Evolutionary conservation across 2,888 invertebrate species (phyloP), one percentile per base, ranked within the genome.

Genomic region (Linyphia triangularis): DNA sequence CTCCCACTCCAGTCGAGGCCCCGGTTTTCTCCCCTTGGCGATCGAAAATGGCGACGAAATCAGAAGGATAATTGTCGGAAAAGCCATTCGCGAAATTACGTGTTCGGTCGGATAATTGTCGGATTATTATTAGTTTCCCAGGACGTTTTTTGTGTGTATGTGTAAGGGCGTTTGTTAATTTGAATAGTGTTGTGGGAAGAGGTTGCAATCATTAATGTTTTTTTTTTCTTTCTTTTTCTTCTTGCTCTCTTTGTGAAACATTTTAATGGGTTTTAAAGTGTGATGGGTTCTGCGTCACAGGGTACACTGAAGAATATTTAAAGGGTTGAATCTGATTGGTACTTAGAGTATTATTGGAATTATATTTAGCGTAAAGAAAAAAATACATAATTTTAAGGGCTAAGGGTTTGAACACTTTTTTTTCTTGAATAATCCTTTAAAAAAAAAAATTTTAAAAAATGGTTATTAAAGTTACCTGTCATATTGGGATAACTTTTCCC

Each of bases 61-160:
- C 63, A 59, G 40, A 65, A 51, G n/a, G 59, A 86, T 81, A 81
- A 86, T 81, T 79, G 86, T 81, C 65, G 40, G 37, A 13, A 79
- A 86, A 86, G 79, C 73, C 81, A 73, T 86, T 79, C 72, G 28
- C 67, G 37, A 79, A 86, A 81, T 86, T 81, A 65, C 79, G 57
- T 40, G 70, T 73, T 19, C 72, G 26, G 73, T 59, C 63, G 37
- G 33, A 78, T 85, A 86, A 86, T 81, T 86, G 86, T 37, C 37
- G 30, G 65, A 63, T 75, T 85, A 65, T 59, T 19, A 61, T 40
- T 72, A 40, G 51, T 13, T 70, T 70, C 43, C 24, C 70, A 24
- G 26, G 40, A 16, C n/a, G 51, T 16, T 16, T 9, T 13, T 51
- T 5, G 16, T 51, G 51, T 51, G 9, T 33, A 9, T 4, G 33